Evolutionary conservation across 2,113 vertebrate genomes (phyloP).

Genomic region (Ceyx margarethae): DNA sequence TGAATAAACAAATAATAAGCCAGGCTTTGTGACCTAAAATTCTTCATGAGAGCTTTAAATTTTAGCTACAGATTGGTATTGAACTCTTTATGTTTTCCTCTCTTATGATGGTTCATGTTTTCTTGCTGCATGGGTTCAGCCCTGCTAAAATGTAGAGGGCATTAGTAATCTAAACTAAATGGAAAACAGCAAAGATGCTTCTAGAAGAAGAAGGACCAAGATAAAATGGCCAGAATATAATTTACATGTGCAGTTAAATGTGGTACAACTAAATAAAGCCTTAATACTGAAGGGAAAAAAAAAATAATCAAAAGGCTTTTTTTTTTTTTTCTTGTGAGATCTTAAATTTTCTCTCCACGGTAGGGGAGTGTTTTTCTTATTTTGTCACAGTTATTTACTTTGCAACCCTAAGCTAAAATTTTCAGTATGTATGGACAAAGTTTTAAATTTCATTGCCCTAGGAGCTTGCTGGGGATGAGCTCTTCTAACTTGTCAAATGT

Average conservation of each 20-base stretch:
- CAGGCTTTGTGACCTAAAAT: neutral
- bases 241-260: neutral
- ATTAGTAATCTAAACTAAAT: neutral
- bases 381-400: neutral
- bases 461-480: accelerated
- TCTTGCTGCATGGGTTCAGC: neutral
- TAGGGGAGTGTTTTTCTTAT: neutral
- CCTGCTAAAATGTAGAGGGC: neutral
- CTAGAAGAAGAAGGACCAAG: neutral
- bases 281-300: neutral
- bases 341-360: neutral
- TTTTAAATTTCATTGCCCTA: neutral
- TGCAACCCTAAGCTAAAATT: neutral
- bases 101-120: neutral
- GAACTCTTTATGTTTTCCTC: neutral
- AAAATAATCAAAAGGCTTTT: neutral
- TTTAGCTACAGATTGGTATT: neutral
- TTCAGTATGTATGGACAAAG: neutral
- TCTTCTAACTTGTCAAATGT: neutral
- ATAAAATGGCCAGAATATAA: neutral
- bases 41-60: neutral
- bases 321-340: neutral
- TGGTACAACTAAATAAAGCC: neutral
- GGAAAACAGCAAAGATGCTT: neutral
- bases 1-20: neutral